These are phyloP conservation scores for Bembecia ichneumoniformis DNA, from an alignment of 2,888 invertebrate species.

Conservation along the genomic window DNA sequence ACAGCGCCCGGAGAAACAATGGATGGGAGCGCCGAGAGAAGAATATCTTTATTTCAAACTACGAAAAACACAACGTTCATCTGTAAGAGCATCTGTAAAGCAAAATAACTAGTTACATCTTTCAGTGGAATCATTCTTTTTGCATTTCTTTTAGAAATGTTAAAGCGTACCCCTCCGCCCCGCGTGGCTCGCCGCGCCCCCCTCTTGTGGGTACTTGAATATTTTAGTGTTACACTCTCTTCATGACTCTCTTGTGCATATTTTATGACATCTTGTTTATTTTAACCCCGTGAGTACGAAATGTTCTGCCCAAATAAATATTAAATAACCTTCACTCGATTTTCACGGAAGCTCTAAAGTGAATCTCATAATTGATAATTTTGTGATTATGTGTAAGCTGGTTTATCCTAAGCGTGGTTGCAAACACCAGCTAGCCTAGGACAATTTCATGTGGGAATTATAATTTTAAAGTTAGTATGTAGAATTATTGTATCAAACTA, in stretches of 20 bases:
- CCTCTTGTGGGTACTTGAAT: constrained; percentile 18
- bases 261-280: constrained; percentile 26
- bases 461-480: too few species aligned
- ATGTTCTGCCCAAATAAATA: neutral
- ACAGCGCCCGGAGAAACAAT: neutral
- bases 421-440: too few species aligned
- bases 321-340: constrained; percentile 2
- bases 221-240: constrained; percentile 29
- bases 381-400: too few species aligned
- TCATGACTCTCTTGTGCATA: constrained; percentile 37
- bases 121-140: neutral
- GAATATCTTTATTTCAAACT: neutral
- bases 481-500: too few species aligned
- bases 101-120: neutral
- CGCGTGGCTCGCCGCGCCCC: too few species aligned
- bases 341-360: too few species aligned
- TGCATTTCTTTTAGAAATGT: neutral
- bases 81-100: too few species aligned
- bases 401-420: too few species aligned
- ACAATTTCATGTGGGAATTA: too few species aligned
- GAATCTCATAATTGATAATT: too few species aligned
- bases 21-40: neutral
- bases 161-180: constrained; percentile 4
- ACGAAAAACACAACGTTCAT: neutral
- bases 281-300: constrained; percentile 13